Base-by-base conservation (phyloP, 2,113 vertebrate species). In the Vidua macroura region DNA sequence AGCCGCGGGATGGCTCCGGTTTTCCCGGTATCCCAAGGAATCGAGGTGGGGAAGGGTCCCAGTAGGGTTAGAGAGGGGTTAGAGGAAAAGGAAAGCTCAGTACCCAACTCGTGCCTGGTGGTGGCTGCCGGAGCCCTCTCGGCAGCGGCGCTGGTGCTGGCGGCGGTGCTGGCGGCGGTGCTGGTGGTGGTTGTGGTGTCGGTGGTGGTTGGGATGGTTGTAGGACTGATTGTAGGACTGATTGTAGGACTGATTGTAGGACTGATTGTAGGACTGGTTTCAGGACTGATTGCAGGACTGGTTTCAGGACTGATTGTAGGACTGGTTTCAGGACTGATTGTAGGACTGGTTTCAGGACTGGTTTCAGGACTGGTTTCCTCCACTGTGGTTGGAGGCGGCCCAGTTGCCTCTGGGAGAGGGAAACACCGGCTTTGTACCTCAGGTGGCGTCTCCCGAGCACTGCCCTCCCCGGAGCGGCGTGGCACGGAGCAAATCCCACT, bases 91-190 rank as follows among this genome's bases (percentile, higher is more conserved):
- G 51, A 68, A 70, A 49, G 91, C 33, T 68, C 94, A 97, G 93
- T 98, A 98, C 98, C 98, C 80, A 98, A 83, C 96, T 98, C 97
- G 78, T 95, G 97, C 80, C 95, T 96, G 96, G 97, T 97, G 96
- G 97, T 95, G 97, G 97, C 95, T 92, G 95, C 83, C 44, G 97
- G 97, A 96, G 95, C 97, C 49, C 97, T 96, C 97, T 98, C 96
- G 83, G 90, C 68, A 79, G 97, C 93, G 55, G 91, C 23, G 58
- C 94, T 91, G 19, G 97, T 95, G 90, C 97, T 97, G 43, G 93
- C 93, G 86, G 86, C 48, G 93, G 95, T 96, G 94, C 93, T 82
- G 93, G 83, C 73, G 7, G 73, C 44, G 14, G 60, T 25, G 17
- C 53, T 39, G 28, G 90, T 59, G 23, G 93, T 80, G 4, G 91